phyloP scores from a whole-genome alignment of 2,797 vertebrate species.

The Tokudaia muenninki region DNA sequence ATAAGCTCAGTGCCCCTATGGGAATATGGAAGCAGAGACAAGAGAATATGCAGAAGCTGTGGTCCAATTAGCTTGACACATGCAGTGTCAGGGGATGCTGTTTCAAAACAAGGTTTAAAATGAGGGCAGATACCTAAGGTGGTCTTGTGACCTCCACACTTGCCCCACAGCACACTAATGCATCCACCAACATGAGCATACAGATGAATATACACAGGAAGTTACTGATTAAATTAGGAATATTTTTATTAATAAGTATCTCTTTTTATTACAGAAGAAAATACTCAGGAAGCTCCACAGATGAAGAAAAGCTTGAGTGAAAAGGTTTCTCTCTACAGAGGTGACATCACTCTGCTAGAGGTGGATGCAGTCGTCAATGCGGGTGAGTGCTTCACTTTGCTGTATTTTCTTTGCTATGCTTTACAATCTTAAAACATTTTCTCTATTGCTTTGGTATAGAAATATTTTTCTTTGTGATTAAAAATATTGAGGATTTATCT shows the following conservation, averaged over 20 bases:
- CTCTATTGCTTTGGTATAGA: background rate
- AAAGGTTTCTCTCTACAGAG: conserved; percentile 98
- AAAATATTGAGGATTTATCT: conserved; percentile 45
- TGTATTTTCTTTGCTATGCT: conserved; percentile 38
- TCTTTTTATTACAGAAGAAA: conserved; percentile 88
- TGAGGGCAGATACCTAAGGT: background rate
- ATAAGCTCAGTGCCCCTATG: background rate
- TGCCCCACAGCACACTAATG: background rate
- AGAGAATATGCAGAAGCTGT: background rate
- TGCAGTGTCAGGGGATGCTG: background rate
- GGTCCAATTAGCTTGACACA: background rate
- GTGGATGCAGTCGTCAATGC: conserved; percentile 98
- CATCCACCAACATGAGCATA: background rate
- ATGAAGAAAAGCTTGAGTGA: conserved; percentile 90
- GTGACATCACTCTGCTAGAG: conserved; percentile 97
- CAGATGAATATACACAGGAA: background rate
- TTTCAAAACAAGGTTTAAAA: background rate
- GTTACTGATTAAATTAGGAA: conserved; percentile 39
- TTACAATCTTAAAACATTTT: conserved; percentile 53
- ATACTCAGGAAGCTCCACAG: conserved; percentile 88
- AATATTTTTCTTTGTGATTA: conserved; percentile 39
- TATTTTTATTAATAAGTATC: conserved; percentile 37
- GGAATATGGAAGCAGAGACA: background rate
- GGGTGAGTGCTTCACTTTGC: conserved; percentile 90
- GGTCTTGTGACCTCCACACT: background rate